These are phyloP conservation scores for Brachylomia viminalis DNA, from an alignment of 2,888 invertebrate species.

Conservation along the genomic window DNA sequence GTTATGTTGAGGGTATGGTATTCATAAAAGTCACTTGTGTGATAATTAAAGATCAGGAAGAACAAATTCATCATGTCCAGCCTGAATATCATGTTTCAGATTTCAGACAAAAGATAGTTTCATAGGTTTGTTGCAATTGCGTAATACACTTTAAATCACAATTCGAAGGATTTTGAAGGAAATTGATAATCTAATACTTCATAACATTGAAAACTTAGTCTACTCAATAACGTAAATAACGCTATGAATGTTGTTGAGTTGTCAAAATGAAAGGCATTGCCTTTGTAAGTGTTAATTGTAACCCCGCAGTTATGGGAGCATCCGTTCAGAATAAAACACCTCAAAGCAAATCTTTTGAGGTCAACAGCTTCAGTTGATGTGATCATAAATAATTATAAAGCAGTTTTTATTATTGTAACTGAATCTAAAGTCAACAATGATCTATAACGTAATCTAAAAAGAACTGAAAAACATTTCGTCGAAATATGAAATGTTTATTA, in stretches of 20 bases:
- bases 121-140: neutral
- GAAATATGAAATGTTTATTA: neutral
- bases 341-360: neutral
- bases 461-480: neutral
- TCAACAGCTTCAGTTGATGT: neutral
- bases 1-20: neutral
- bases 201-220: neutral
- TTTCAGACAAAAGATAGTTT: neutral
- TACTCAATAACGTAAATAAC: no score
- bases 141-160: no score
- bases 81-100: neutral
- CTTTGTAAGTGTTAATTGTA: neutral
- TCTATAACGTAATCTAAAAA: neutral
- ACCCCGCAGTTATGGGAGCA: neutral
- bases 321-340: neutral
- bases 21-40: neutral
- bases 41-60: neutral
- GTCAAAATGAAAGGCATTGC: no score
- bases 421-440: neutral
- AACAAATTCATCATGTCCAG: neutral
- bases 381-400: neutral
- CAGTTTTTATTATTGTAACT: neutral
- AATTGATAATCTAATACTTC: neutral
- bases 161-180: no score
- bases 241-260: no score